Conservation (phyloP, 2,888 invertebrate species). For the Lysandra coridon region DNA sequence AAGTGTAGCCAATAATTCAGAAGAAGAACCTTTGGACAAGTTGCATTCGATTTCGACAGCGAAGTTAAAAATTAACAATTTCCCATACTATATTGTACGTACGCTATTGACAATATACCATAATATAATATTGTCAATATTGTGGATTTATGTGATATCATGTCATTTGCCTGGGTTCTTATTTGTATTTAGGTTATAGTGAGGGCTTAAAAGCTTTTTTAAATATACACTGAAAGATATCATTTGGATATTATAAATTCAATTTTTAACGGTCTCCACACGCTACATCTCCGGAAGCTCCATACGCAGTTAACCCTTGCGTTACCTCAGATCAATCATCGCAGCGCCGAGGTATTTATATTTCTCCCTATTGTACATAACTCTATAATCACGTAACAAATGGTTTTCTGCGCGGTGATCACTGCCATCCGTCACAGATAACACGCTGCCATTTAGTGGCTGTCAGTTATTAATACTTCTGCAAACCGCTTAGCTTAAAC, state of each 20-base stretch:
- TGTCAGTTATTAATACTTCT: constrained; percentile 44
- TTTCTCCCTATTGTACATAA: constrained; percentile 34
- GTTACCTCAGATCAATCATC: constrained; percentile 3
- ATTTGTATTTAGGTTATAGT: background rate
- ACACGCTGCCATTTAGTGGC: constrained; percentile 48
- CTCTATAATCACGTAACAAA: constrained; percentile 41
- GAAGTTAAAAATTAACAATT: background rate
- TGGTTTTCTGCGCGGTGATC: constrained; percentile 43
- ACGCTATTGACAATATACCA: no score
- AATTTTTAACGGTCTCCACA: background rate
- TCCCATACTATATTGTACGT: no score
- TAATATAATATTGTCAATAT: no score
- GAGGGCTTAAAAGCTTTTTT: no score
- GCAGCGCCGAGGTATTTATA: constrained; percentile 7
- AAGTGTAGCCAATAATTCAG: background rate
- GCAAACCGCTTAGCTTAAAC: constrained; percentile 10
- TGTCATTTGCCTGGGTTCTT: background rate
- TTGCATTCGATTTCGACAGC: background rate
- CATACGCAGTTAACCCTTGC: constrained; percentile 31
- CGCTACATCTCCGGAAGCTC: background rate
- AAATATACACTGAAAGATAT: background rate
- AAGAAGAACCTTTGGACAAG: background rate
- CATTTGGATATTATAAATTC: background rate
- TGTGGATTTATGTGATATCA: no score
- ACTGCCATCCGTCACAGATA: constrained; percentile 54